A percentile compares a stretch with the other conserved stretches of the same genome.
phyloP scores from a whole-genome alignment of 1,140 invertebrate species.

The Bacillus rossius region DNA sequence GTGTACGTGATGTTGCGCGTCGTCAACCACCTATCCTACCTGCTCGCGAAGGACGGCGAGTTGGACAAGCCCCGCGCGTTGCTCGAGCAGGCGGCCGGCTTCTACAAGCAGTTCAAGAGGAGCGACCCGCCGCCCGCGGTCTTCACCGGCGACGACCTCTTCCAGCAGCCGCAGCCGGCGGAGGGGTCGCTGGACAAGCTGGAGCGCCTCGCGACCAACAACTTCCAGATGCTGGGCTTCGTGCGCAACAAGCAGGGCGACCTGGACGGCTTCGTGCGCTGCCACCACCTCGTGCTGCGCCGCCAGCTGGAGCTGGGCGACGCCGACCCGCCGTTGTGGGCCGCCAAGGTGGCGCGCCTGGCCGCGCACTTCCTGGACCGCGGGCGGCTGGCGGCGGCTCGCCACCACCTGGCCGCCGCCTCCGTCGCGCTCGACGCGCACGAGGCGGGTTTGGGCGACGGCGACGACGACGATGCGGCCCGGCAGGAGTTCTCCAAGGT shows the following conservation, averaged over 20 bases:
- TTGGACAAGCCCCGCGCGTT: slow-evolving; percentile 12
- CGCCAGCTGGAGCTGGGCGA: slow-evolving; percentile 52
- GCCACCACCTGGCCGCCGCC: slow-evolving; percentile 46
- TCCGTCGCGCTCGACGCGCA: slow-evolving; percentile 45
- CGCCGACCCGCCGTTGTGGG: slow-evolving; percentile 57
- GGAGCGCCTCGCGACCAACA: slow-evolving; percentile 44
- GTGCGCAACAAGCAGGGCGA: slow-evolving; percentile 44
- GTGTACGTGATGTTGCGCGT: slow-evolving; percentile 23
- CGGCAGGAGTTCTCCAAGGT: neutral
- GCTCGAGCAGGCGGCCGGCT: slow-evolving; percentile 21
- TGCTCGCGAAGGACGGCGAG: slow-evolving; percentile 20
- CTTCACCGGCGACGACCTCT: slow-evolving; percentile 25
- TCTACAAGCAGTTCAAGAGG: slow-evolving; percentile 18
- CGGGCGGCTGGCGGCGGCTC: slow-evolving; percentile 24
- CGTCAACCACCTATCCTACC: slow-evolving; percentile 26
- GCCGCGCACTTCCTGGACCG: slow-evolving; percentile 38
- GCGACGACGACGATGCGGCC: slow-evolving; percentile 20
- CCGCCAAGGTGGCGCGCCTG: slow-evolving; percentile 52
- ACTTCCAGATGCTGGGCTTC: slow-evolving; percentile 45
- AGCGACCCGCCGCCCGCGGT: slow-evolving; percentile 10
- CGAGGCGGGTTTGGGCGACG: slow-evolving; percentile 43
- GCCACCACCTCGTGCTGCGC: slow-evolving; percentile 54
- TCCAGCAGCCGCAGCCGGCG: slow-evolving; percentile 20
- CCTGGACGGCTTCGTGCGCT: slow-evolving; percentile 47
- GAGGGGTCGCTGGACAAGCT: slow-evolving; percentile 31